Evolutionary conservation across 2,888 invertebrate genomes (phyloP).

Genomic region (Phortica okadai): DNA sequence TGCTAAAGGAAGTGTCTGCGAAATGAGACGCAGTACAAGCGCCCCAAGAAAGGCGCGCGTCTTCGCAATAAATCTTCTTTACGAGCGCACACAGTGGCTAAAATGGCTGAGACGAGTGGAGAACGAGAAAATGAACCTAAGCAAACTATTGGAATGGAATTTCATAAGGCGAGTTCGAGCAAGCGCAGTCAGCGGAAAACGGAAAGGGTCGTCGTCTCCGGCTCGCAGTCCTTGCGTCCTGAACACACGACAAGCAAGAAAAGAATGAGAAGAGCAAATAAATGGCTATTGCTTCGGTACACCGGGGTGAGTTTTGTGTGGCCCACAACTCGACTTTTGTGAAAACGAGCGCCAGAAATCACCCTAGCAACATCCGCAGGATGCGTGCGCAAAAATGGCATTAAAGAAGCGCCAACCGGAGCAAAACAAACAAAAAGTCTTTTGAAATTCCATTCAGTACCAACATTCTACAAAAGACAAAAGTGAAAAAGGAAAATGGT

Average conservation of each 20-base stretch:
- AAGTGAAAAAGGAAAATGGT: neutral
- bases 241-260: constrained; percentile 49
- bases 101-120: constrained; percentile 64
- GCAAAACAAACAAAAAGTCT: constrained; percentile 69
- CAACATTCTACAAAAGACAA: neutral
- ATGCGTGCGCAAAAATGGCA: constrained; percentile 64
- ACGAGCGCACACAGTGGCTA: constrained; percentile 75
- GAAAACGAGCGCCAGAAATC: constrained; percentile 2
- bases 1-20: constrained; percentile 11
- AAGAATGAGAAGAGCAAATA: constrained; percentile 66
- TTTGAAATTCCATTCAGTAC: constrained; percentile 70
- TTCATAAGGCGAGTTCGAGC: constrained; percentile 34
- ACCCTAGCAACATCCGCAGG: constrained; percentile 23
- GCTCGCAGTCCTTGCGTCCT: constrained; percentile 37
- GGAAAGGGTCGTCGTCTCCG: constrained; percentile 1
- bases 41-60: constrained; percentile 74
- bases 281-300: constrained; percentile 55
- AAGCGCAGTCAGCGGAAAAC: constrained; percentile 36
- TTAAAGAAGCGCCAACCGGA: constrained; percentile 70
- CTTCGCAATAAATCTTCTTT: constrained; percentile 76
- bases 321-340: constrained; percentile 37
- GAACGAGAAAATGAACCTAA: constrained; percentile 72
- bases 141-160: constrained; percentile 73
- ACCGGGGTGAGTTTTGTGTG: constrained; percentile 52
- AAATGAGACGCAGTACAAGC: constrained; percentile 60